Evolutionary conservation across 2,113 vertebrate species (phyloP).

Genomic region (Tautogolabrus adspersus): DNA sequence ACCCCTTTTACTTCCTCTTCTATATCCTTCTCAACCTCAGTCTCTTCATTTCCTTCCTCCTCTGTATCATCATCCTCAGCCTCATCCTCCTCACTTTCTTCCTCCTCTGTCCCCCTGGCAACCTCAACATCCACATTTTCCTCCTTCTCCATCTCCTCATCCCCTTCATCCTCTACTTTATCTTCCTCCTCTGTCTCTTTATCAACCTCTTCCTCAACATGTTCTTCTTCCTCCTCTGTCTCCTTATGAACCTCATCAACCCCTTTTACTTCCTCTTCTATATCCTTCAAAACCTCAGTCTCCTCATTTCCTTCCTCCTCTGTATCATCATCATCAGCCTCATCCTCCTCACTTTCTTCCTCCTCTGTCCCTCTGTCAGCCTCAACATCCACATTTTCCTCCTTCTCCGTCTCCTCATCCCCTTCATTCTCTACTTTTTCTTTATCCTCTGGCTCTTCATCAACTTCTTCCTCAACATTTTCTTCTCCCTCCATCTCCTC

Average conservation of each 20-base stretch:
- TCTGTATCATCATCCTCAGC: not conserved
- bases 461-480: not conserved
- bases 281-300: not conserved
- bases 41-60: not conserved
- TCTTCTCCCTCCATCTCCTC: not conserved
- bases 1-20: not conserved
- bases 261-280: not conserved
- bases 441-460: not conserved
- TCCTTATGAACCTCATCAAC: not conserved
- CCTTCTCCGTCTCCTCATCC: not conserved
- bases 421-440: not conserved
- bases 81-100: not conserved
- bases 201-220: not conserved
- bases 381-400: not conserved
- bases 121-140: not conserved
- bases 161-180: not conserved
- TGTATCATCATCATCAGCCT: not conserved
- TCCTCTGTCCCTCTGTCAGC: not conserved
- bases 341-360: not conserved
- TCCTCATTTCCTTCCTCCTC: not conserved
- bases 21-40: not conserved
- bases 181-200: not conserved
- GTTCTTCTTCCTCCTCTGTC: not conserved
- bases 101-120: not conserved
- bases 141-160: not conserved